A percentile compares a stretch with the other conserved stretches of the same genome.
Evolutionary conservation across 2,888 invertebrate species (phyloP).

Genomic region (Pollenia angustigena): DNA sequence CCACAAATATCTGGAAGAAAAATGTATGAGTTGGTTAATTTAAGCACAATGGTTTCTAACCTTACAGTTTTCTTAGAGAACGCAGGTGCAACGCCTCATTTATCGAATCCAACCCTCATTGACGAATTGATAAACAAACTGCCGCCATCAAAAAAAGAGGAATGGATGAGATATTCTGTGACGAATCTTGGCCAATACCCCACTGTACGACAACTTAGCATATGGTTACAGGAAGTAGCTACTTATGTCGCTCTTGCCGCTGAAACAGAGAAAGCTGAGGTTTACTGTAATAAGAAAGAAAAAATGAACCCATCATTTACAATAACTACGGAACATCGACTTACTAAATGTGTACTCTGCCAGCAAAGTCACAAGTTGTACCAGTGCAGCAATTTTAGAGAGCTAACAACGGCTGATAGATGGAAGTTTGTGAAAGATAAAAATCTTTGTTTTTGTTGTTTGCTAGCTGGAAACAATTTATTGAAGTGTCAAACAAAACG

Average conservation of each 20-base stretch:
- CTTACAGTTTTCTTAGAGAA: too few relatives aligned
- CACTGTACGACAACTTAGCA: slow-evolving; percentile 24
- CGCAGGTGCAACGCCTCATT: slow-evolving; percentile 26
- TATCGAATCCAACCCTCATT: slow-evolving; percentile 8
- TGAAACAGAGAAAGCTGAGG: slow-evolving; percentile 19
- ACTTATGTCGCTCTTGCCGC: slow-evolving; percentile 38
- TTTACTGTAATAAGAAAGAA: neutral
- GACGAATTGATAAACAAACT: slow-evolving; percentile 39
- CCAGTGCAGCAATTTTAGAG: slow-evolving; percentile 36
- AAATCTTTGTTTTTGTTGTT: slow-evolving; percentile 32
- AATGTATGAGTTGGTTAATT: slow-evolving; percentile 30
- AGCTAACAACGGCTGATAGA: neutral
- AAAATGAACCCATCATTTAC: slow-evolving; percentile 43
- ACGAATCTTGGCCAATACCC: slow-evolving; percentile 30
- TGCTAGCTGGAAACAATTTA: slow-evolving; percentile 32
- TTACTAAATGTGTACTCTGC: slow-evolving; percentile 23
- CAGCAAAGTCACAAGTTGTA: slow-evolving; percentile 29
- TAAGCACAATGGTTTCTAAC: slow-evolving; percentile 32
- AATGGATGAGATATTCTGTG: slow-evolving; percentile 37
- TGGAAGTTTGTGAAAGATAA: slow-evolving; percentile 29
- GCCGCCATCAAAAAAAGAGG: slow-evolving; percentile 9
- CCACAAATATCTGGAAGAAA: too few relatives aligned
- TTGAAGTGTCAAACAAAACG: slow-evolving; percentile 24
- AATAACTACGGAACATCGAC: neutral
- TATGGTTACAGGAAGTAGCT: slow-evolving; percentile 47